Conservation (phyloP, 2,888 invertebrate species). For the Drosophila emarginata region DNA sequence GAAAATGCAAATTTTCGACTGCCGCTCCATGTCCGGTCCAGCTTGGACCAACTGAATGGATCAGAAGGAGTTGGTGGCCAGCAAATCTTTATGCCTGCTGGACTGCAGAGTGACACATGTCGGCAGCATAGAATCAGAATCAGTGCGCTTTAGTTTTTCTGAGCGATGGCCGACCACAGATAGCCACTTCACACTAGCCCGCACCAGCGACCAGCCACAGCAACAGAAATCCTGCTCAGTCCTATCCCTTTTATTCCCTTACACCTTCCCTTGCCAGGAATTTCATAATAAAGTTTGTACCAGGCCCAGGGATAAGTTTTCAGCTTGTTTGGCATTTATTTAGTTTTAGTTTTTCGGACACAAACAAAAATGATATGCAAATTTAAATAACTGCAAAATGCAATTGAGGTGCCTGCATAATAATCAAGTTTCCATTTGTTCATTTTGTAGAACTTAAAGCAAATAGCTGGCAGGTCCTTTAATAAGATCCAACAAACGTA, state of each 20-base stretch:
- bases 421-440: constrained; percentile 55
- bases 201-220: neutral
- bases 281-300: constrained; percentile 71
- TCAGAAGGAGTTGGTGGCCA: constrained; percentile 41
- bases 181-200: constrained; percentile 50
- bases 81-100: constrained; percentile 77
- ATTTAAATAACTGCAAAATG: constrained; percentile 75
- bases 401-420: constrained; percentile 76
- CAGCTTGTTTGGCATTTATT: constrained; percentile 75
- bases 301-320: constrained; percentile 51
- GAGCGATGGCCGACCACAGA: constrained; percentile 67
- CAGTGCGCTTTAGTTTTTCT: constrained; percentile 69
- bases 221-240: neutral
- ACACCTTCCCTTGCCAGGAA: neutral
- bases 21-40: constrained; percentile 11
- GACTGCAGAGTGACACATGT: constrained; percentile 81
- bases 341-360: constrained; percentile 69
- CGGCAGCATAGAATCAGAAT: constrained; percentile 79
- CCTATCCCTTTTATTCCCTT: neutral
- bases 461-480: constrained; percentile 3
- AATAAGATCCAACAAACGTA: neutral
- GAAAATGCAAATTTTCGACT: constrained; percentile 78
- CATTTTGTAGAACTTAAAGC: constrained; percentile 18
- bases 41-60: constrained; percentile 11
- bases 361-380: constrained; percentile 67